These are phyloP conservation scores for Alethe diademata DNA, from an alignment of 2,113 vertebrate species.

Conservation along the genomic window DNA sequence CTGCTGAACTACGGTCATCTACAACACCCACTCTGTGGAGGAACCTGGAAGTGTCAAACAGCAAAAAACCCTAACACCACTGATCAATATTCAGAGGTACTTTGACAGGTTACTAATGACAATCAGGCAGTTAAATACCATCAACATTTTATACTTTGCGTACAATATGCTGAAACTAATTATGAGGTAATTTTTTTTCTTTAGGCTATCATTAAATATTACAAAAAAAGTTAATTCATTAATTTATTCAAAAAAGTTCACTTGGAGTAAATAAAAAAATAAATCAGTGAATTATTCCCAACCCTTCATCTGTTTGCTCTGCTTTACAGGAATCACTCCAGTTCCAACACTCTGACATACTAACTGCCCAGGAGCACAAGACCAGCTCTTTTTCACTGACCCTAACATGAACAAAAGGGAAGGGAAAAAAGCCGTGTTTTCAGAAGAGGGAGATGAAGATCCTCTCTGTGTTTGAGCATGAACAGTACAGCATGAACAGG, in stretches of 20 bases:
- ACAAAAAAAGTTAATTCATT: background rate
- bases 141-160: background rate
- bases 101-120: background rate
- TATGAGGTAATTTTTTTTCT: background rate
- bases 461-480: background rate
- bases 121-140: background rate
- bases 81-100: background rate
- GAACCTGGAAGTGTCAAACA: background rate
- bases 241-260: background rate
- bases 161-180: background rate
- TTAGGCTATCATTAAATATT: background rate
- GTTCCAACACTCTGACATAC: background rate
- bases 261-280: background rate
- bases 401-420: background rate
- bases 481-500: background rate
- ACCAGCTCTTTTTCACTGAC: background rate
- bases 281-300: background rate
- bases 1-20: fast-evolving
- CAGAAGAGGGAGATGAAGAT: background rate
- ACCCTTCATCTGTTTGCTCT: background rate
- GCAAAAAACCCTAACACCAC: background rate
- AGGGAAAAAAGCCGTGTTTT: background rate
- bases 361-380: background rate
- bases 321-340: background rate
- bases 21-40: background rate